These are phyloP conservation scores for Babyrousa celebensis DNA, from an alignment of 2,797 vertebrate genomes.

Conservation along the genomic window DNA sequence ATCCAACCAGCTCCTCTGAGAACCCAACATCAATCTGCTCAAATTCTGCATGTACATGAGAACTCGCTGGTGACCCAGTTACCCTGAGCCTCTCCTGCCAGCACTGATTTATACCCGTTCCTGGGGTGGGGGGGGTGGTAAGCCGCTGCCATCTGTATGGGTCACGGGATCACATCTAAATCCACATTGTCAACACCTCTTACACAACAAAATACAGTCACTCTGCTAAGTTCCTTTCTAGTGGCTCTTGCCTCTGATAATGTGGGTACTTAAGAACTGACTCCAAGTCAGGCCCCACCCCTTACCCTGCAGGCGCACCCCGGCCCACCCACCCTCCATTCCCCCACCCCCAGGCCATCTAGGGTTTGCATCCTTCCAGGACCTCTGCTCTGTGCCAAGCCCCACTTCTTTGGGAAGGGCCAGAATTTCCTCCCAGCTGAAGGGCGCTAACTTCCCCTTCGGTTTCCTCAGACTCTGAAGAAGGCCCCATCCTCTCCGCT, in stretches of 20 bases:
- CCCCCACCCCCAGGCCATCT: not conserved
- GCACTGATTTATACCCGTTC: not conserved
- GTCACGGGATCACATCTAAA: conserved; percentile 43
- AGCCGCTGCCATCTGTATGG: not conserved
- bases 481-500: not conserved
- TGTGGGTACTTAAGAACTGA: not conserved
- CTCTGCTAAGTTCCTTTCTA: not conserved
- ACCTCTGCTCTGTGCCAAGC: not conserved
- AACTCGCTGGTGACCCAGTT: not conserved
- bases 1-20: conserved; percentile 6
- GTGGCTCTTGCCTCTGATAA: not conserved
- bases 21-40: not conserved
- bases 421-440: not conserved
- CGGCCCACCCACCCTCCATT: too few relatives aligned
- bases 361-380: not conserved
- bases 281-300: fast-evolving
- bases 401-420: not conserved
- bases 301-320: not conserved
- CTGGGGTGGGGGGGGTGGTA: not conserved
- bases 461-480: not conserved
- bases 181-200: not conserved
- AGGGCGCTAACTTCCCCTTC: not conserved
- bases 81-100: not conserved
- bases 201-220: not conserved
- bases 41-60: not conserved